Conservation (phyloP, 2,113 vertebrate species). For the Thymallus thymallus region DNA sequence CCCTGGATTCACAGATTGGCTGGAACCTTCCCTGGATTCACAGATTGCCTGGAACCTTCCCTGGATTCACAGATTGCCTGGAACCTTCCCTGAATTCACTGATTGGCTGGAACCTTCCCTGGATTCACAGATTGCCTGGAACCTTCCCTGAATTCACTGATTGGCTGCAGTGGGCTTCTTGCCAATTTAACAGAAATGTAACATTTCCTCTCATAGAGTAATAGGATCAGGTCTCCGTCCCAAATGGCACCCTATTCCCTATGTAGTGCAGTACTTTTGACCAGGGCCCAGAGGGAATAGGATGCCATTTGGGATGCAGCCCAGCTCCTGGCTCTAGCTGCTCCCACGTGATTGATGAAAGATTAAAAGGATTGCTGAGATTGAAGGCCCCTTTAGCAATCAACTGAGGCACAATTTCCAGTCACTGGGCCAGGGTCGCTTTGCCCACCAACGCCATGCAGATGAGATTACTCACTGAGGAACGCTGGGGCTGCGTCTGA, state of each 20-base stretch:
- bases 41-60: too few species aligned
- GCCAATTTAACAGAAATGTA: conserved; percentile 57
- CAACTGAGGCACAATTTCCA: conserved; percentile 70
- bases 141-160: too few species aligned
- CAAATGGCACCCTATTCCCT: too few species aligned
- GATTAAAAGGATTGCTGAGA: conserved; percentile 80
- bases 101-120: too few species aligned
- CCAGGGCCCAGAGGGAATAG: too few species aligned
- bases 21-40: too few species aligned
- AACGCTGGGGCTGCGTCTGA: neutral
- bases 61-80: too few species aligned
- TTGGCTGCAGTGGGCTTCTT: conserved; percentile 28
- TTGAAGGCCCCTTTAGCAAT: conserved; percentile 75
- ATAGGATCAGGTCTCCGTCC: conserved; percentile 62
- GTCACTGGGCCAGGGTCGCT: conserved; percentile 51
- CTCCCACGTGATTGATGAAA: conserved; percentile 78
- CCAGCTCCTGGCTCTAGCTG: conserved; percentile 33
- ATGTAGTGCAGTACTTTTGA: too few species aligned
- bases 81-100: too few species aligned
- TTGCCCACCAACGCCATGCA: conserved; percentile 53
- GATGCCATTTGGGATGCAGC: too few species aligned
- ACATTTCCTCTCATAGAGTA: conserved; percentile 63
- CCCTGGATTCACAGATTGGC: too few species aligned
- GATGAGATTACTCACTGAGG: conserved; percentile 56
- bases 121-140: too few species aligned